These are phyloP conservation scores for Sympetrum striolatum DNA, from an alignment of 2,888 invertebrate species.

Conservation along the genomic window DNA sequence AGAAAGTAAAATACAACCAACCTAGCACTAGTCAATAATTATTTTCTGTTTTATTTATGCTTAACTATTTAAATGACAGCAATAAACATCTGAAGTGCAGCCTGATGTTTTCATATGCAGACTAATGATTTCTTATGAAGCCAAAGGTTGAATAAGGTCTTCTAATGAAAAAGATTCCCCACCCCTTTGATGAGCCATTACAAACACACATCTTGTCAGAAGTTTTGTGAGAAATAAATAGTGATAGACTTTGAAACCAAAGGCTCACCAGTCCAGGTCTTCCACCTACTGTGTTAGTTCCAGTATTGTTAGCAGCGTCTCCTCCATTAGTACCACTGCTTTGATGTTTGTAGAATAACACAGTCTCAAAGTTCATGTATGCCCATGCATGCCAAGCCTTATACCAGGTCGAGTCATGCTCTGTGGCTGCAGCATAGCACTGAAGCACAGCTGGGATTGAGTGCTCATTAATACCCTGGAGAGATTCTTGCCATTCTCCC, in stretches of 20 bases:
- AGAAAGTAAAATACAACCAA: too few relatives aligned
- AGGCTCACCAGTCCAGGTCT: constrained; percentile 30
- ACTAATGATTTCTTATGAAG: too few relatives aligned
- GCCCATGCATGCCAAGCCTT: constrained; percentile 99
- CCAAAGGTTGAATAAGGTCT: too few relatives aligned
- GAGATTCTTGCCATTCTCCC: constrained; percentile 92
- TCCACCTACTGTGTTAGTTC: neutral
- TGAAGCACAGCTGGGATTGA: constrained; percentile 78
- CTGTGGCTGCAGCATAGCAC: constrained; percentile 83
- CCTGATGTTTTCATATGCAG: too few relatives aligned
- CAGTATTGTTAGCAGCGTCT: neutral
- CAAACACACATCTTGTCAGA: too few relatives aligned
- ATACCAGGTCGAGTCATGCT: constrained; percentile 87
- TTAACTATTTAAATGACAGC: too few relatives aligned
- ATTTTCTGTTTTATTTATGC: too few relatives aligned
- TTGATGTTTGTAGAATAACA: constrained; percentile 70
- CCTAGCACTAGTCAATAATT: too few relatives aligned
- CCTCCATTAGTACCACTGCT: constrained; percentile 49
- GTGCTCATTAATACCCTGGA: constrained; percentile 79
- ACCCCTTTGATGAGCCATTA: too few relatives aligned
- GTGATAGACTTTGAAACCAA: neutral
- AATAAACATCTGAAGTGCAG: too few relatives aligned
- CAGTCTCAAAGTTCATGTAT: constrained; percentile 97
- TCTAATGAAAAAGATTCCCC: too few relatives aligned
- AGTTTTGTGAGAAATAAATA: too few relatives aligned